Base-by-base conservation (phyloP, 2,888 invertebrate genomes). In the Proisotoma minuta region DNA sequence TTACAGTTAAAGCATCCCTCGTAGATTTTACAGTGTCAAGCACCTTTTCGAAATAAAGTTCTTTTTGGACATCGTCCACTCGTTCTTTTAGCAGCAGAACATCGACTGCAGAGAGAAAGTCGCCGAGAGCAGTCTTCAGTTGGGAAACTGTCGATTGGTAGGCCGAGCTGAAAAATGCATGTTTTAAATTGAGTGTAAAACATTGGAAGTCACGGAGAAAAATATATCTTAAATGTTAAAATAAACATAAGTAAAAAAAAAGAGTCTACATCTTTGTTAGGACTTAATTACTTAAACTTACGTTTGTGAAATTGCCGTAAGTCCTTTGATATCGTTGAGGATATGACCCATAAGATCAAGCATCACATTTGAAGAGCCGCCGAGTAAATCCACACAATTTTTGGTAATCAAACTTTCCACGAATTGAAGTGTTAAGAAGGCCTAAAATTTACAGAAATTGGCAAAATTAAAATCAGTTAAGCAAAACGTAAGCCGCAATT, bases 351-450 rank as follows among this genome's bases (percentile, higher is more conserved):
- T 72, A 39, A 73, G 43, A 49, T 73, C 73, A 34, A 73, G 53
- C 73, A 73, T 72, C 39, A 73, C 72, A 60, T 73, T 73, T 8
- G 71, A 71, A 24, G 68, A 69, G 24, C 72, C 72, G 20, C 73
- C 73, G 24, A 73, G 60, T 26, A 73, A 57, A 50, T 73, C 73
- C 3, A 73, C 66, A 48, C 73, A 73, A 60, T 72, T 73, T 59
- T 73, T 73, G 51, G 65, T 67, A 47, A 73, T 72, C 59, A 73
- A 59, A 50, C 73, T 73, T 57, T 73, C 73, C 39, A 73, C 73
- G 62, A 73, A 73, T 40, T 68, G 68, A 2, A 73, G 59, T 1
- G 73, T 73, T 50, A 73, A 63, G 56, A 72, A 60, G 26, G 65
- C 65, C 56, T 56, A 27, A 23, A 39, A 56, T n/a, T n/a, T n/a